These are phyloP conservation scores for Drosophila prolongata DNA, from an alignment of 2,888 invertebrate genomes.

Conservation along the genomic window DNA sequence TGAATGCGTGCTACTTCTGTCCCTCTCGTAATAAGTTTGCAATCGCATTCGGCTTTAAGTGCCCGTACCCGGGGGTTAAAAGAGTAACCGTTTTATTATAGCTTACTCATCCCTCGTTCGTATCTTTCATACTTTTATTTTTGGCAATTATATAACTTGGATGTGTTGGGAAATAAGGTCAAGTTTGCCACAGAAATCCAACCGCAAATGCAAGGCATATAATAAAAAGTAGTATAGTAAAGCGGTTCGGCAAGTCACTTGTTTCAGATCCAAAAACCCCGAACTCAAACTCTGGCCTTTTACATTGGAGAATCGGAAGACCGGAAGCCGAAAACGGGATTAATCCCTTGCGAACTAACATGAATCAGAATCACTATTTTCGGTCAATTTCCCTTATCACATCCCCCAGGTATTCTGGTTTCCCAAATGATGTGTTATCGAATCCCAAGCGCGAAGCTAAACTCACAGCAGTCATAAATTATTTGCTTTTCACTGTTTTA, in stretches of 20 bases:
- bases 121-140: conserved; percentile 38
- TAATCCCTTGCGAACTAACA: conserved; percentile 18
- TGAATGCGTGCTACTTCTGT: conserved; percentile 41
- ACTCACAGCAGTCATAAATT: conserved; percentile 29
- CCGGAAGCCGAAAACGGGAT: conserved; percentile 3
- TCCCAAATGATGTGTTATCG: conserved; percentile 19
- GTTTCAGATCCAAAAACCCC: conserved; percentile 23
- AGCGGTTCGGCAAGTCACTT: conserved; percentile 29
- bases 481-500: conserved; percentile 21
- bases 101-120: conserved; percentile 37
- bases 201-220: conserved; percentile 44
- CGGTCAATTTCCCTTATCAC: conserved; percentile 8
- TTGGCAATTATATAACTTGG: conserved; percentile 69
- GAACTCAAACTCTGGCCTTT: conserved; percentile 26
- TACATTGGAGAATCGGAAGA: conserved; percentile 1
- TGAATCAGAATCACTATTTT: neutral
- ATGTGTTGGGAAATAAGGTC: conserved; percentile 67
- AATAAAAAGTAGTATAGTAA: conserved; percentile 7
- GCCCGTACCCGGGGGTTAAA: conserved; percentile 61
- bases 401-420: conserved; percentile 1
- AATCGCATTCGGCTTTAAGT: conserved; percentile 63
- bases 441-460: neutral
- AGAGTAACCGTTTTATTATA: conserved; percentile 53
- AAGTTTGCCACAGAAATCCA: conserved; percentile 58
- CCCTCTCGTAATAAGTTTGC: conserved; percentile 27